Evolutionary conservation across 2,888 invertebrate species (phyloP).

Genomic region (Ophion slaviceki): DNA sequence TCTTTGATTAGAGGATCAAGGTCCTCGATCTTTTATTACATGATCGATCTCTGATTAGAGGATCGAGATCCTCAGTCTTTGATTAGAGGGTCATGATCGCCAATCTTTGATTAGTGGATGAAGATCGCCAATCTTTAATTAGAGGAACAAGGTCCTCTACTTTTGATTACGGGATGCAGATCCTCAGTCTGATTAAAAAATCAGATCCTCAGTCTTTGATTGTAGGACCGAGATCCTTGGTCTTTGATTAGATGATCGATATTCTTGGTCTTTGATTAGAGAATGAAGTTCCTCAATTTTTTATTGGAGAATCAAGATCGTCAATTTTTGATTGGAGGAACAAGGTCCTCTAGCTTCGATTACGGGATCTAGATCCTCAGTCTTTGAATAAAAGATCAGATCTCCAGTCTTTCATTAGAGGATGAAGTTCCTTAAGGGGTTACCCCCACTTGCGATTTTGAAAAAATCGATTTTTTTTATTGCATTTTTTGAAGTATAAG

Average conservation of each 20-base stretch:
- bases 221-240: not conserved
- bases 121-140: not conserved
- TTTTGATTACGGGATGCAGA: no score
- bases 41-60: not conserved
- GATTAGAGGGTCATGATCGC: not conserved
- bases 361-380: not conserved
- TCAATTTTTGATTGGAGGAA: not conserved
- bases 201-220: not conserved
- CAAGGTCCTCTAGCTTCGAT: not conserved
- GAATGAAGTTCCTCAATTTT: not conserved
- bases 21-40: not conserved
- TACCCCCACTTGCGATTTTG: fast-evolving
- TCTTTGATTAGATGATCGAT: not conserved
- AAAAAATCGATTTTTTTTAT: no score
- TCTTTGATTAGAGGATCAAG: not conserved
- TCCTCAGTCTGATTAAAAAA: no score
- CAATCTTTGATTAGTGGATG: not conserved
- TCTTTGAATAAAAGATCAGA: not conserved
- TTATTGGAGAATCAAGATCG: not conserved
- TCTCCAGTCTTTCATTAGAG: not conserved
- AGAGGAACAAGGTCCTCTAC: not conserved
- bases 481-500: no score
- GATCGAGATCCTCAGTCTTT: not conserved
- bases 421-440: not conserved
- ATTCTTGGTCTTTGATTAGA: not conserved